These are phyloP conservation scores for Nixonia krombeini DNA, from an alignment of 1,140 invertebrate species.

Conservation along the genomic window DNA sequence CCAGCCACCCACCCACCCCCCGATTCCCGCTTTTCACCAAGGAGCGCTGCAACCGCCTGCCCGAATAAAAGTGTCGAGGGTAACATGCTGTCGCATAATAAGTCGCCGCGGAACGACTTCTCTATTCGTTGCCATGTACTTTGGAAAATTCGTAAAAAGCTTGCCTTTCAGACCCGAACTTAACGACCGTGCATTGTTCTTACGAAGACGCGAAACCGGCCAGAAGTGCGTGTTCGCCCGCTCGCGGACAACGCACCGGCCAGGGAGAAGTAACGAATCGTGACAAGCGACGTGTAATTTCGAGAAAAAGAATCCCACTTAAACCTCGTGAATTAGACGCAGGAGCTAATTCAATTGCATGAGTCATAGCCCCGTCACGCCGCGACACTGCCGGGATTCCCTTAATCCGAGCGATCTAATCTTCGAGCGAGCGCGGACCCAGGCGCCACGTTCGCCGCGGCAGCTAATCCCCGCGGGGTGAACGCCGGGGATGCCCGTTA, in stretches of 20 bases:
- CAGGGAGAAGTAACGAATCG: too few relatives aligned
- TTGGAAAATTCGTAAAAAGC: slow-evolving; percentile 1
- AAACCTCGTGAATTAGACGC: neutral
- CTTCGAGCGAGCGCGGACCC: neutral
- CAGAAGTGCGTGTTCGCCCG: too few relatives aligned
- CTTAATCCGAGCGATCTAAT: neutral
- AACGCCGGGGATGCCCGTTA: slow-evolving; percentile 52
- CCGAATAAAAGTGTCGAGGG: slow-evolving; percentile 60
- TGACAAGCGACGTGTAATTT: too few relatives aligned
- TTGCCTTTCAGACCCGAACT: too few relatives aligned
- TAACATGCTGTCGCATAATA: slow-evolving; percentile 60
- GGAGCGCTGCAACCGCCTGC: slow-evolving; percentile 24
- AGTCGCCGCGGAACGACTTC: slow-evolving; percentile 43
- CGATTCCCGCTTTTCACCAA: slow-evolving; percentile 24
- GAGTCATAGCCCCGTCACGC: neutral
- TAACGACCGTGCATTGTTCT: too few relatives aligned
- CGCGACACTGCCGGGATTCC: neutral
- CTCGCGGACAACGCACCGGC: too few relatives aligned
- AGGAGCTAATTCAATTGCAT: neutral
- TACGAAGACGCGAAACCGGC: too few relatives aligned
- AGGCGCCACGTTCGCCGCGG: slow-evolving; percentile 36
- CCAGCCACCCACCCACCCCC: slow-evolving; percentile 23
- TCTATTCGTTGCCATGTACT: slow-evolving; percentile 29
- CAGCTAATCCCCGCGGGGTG: slow-evolving; percentile 53
- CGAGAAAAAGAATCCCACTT: neutral